Conservation (phyloP, 1,140 invertebrate species). For the Mesaphorura yosii region DNA sequence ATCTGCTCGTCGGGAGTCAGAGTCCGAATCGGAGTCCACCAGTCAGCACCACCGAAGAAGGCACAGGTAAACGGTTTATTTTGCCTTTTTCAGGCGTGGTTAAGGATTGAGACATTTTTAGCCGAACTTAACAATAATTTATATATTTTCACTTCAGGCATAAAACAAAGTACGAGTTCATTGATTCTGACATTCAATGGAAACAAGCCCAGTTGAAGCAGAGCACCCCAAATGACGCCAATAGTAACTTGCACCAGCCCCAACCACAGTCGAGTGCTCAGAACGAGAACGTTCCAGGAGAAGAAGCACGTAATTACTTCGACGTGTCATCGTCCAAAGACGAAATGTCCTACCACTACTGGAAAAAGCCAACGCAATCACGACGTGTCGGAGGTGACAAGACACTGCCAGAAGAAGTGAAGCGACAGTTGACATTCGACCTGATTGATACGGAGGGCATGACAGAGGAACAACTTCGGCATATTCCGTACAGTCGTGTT, state of each 20-base stretch:
- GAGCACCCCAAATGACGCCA: slow-evolving; percentile 8
- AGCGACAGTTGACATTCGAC: slow-evolving; percentile 72
- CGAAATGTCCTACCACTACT: slow-evolving; percentile 42
- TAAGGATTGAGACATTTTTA: neutral
- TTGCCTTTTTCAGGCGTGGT: too few relatives aligned
- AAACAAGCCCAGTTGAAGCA: slow-evolving; percentile 65
- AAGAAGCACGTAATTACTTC: slow-evolving; percentile 30
- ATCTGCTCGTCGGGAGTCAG: slow-evolving; percentile 34
- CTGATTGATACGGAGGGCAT: slow-evolving; percentile 77
- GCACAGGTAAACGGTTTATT: slow-evolving; percentile 23
- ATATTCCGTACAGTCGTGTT: slow-evolving; percentile 86
- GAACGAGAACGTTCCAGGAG: neutral
- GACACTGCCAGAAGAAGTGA: slow-evolving; percentile 55
- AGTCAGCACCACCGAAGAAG: slow-evolving; percentile 33
- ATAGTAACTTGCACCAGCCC: slow-evolving; percentile 1
- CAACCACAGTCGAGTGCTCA: slow-evolving; percentile 3
- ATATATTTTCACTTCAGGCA: slow-evolving; percentile 26
- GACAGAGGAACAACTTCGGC: slow-evolving; percentile 64
- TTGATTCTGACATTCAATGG: slow-evolving; percentile 80
- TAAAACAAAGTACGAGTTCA: slow-evolving; percentile 47
- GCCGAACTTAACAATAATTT: neutral
- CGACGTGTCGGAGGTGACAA: slow-evolving; percentile 38
- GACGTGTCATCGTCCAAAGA: too few relatives aligned
- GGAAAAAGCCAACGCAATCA: slow-evolving; percentile 50
- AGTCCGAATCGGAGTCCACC: slow-evolving; percentile 43